Evolutionary conservation across 1,140 invertebrate species (phyloP).

Genomic region (Theocolax elegans): DNA sequence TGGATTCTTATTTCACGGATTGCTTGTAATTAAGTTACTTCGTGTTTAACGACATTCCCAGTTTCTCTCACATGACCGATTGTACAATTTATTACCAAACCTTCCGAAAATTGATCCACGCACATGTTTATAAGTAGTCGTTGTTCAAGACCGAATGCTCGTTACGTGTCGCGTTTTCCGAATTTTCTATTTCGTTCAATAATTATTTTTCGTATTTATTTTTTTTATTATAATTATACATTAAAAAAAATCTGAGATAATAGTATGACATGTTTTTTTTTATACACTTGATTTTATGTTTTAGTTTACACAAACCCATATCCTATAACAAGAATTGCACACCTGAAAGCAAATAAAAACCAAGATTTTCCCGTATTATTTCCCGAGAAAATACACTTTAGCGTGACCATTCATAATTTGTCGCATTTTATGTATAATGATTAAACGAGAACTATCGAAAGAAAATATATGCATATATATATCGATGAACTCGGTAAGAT

Average conservation of each 20-base stretch:
- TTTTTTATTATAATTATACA: constrained; percentile 25
- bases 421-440: constrained; percentile 45
- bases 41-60: constrained; percentile 31
- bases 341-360: background rate
- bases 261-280: constrained; percentile 5
- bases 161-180: constrained; percentile 51
- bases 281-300: constrained; percentile 9
- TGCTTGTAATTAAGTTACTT: constrained; percentile 23
- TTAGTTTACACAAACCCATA: background rate
- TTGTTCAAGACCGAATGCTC: constrained; percentile 43
- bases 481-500: constrained; percentile 22
- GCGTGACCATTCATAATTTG: constrained; percentile 44
- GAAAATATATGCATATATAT: too few species aligned
- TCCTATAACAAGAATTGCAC: constrained; percentile 14
- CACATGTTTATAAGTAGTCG: constrained; percentile 41
- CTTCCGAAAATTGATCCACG: constrained; percentile 37
- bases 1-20: constrained; percentile 25
- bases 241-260: constrained; percentile 27
- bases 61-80: constrained; percentile 30
- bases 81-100: constrained; percentile 39
- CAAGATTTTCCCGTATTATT: too few species aligned
- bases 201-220: constrained; percentile 34
- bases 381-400: too few species aligned
- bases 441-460: constrained; percentile 22
- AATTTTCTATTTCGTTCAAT: constrained; percentile 37